Base-by-base conservation (phyloP, 2,888 invertebrate genomes). In the Ptychoptera albimana region DNA sequence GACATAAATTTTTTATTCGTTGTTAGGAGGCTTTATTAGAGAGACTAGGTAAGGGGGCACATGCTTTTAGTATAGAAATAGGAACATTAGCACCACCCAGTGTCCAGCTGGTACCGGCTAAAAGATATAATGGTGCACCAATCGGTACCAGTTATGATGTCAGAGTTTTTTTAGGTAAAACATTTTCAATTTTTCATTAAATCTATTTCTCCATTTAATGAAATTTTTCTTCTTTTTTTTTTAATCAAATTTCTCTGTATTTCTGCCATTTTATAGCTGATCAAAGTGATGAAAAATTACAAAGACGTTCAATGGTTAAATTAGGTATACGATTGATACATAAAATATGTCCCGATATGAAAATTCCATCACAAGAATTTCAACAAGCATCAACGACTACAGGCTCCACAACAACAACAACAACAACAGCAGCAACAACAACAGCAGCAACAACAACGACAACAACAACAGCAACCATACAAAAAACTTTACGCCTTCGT, bases 101-200 rank as follows among this genome's bases (percentile, higher is more conserved):
- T 54, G 85, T 88, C 13, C 83, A 86, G 57, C 67, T 88, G 48
- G 81, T 85, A 13, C 87, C 87, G 0, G 86, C 87, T 2, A 85
- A 86, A 60, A 82, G 84, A 60, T 87, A 88, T 66, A 79, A 77
- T 49, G 88, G 88, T 0, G 84, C 86, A 2, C 86, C 87, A 0
- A 86, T 88, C 38, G 87, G 88, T 2, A 87, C 86, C 13, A 85
- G 84, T 36, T 87, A 88, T 56, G 86, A 87, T 56, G 75, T 87
- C 44, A 71, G 84, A 57, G 82, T 82, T 46, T 86, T 79, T 59
- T 75, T 82, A 48, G 84, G 86, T 85, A 49, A 46, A 37, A 13
- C 13, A 2, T 34, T 11, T 14, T 15, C 2, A 14, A 13, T 37
- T 23, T 37, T 41, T 30, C 7, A 16, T 12, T n/a, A 31, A 11